Conservation (phyloP, 2,113 vertebrate species). For the Turnix velox region DNA sequence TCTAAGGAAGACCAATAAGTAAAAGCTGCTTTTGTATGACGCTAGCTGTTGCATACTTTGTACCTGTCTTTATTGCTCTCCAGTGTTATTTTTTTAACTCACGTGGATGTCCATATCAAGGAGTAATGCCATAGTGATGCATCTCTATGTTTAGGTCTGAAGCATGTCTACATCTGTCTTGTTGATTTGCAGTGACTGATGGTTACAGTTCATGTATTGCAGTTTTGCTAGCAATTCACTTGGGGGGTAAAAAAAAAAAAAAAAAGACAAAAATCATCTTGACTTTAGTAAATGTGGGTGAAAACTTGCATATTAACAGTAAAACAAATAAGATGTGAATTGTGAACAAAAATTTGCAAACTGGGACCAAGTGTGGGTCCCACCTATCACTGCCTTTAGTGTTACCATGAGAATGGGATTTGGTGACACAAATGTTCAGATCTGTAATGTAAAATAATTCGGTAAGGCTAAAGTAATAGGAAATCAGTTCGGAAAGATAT, state of each 20-base stretch:
- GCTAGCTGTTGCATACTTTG: background rate
- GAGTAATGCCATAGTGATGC: background rate
- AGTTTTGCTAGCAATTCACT: background rate
- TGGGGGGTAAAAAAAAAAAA: background rate
- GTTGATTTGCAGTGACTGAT: background rate
- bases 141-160: background rate
- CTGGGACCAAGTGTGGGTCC: background rate
- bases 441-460: background rate
- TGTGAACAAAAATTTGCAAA: background rate
- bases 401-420: background rate
- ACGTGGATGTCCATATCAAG: rapidly evolving
- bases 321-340: background rate
- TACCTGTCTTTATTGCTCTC: background rate
- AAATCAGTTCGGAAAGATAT: background rate
- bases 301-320: background rate
- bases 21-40: background rate
- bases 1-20: background rate
- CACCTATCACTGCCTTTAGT: background rate
- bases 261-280: background rate
- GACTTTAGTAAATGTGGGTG: background rate
- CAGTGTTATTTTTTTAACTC: background rate
- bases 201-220: background rate
- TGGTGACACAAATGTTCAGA: background rate
- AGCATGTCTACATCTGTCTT: background rate
- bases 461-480: background rate